Evolutionary conservation across 2,888 invertebrate species (phyloP).

Genomic region (Caenorhabditis sinica): DNA sequence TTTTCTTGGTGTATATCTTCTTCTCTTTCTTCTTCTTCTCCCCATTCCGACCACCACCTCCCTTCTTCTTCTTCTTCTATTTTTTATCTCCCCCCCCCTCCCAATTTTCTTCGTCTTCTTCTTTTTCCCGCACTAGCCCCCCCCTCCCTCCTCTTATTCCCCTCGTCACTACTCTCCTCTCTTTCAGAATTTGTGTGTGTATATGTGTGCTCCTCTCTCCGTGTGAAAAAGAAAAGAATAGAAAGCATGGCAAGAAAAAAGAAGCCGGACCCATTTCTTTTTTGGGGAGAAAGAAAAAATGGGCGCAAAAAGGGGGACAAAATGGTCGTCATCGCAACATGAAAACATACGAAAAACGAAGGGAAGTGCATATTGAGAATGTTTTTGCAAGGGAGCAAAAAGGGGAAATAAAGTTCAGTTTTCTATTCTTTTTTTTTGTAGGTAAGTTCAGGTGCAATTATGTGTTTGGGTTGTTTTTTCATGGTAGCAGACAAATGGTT

Average conservation of each 20-base stretch:
- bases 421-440: neutral
- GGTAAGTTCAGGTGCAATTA: slow-evolving; percentile 8
- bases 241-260: neutral
- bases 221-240: slow-evolving; percentile 22
- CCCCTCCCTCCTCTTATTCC: neutral
- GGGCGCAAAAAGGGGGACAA: slow-evolving; percentile 1
- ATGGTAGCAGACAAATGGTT: neutral
- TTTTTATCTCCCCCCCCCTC: no score
- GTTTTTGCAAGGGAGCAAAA: slow-evolving; percentile 5
- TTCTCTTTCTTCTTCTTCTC: no score
- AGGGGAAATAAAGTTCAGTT: slow-evolving; percentile 35
- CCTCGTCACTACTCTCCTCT: neutral
- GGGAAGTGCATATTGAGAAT: slow-evolving; percentile 3
- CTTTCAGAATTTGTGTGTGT: neutral
- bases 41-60: no score
- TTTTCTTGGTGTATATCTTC: no score
- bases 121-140: no score
- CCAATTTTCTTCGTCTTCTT: neutral
- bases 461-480: neutral
- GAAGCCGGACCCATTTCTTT: neutral
- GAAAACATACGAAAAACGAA: slow-evolving; percentile 34
- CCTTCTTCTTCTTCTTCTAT: no score
- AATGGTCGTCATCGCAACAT: slow-evolving; percentile 56
- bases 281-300: slow-evolving; percentile 5
- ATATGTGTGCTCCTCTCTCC: no score